Conservation (phyloP, 2,888 invertebrate genomes). For the Crocallis elinguaria region DNA sequence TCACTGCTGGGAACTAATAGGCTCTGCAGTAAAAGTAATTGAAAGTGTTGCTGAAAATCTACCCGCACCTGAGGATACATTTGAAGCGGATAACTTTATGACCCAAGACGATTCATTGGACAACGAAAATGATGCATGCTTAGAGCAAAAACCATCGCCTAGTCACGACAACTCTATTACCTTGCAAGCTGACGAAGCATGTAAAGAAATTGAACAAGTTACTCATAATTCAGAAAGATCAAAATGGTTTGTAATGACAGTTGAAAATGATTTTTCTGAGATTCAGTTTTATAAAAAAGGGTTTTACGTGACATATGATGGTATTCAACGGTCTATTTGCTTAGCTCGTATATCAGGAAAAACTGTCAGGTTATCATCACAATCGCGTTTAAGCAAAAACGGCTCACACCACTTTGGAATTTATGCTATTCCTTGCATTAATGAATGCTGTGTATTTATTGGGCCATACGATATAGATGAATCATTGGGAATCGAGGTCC, state of each 20-base stretch:
- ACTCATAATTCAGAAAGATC: slow-evolving; percentile 50
- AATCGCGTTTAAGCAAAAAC: slow-evolving; percentile 51
- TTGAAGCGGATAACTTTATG: neutral
- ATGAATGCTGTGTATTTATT: slow-evolving; percentile 67
- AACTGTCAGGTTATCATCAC: slow-evolving; percentile 77
- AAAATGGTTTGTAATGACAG: slow-evolving; percentile 83
- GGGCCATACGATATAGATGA: slow-evolving; percentile 75
- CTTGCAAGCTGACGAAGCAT: neutral
- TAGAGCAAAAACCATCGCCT: neutral
- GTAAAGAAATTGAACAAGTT: slow-evolving; percentile 13
- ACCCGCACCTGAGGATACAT: neutral
- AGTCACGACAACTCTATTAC: neutral
- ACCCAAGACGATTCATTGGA: slow-evolving; percentile 1
- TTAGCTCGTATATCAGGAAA: slow-evolving; percentile 73
- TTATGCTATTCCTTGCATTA: slow-evolving; percentile 69
- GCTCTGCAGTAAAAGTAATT: slow-evolving; percentile 63
- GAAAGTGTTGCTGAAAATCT: slow-evolving; percentile 19
- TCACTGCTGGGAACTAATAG: slow-evolving; percentile 75
- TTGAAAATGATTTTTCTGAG: slow-evolving; percentile 82
- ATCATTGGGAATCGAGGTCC: slow-evolving; percentile 69
- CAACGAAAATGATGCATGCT: slow-evolving; percentile 1
- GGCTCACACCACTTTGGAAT: slow-evolving; percentile 69
- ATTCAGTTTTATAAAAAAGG: slow-evolving; percentile 78
- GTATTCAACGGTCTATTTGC: slow-evolving; percentile 75
- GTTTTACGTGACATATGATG: slow-evolving; percentile 81